Percentiles rank a stretch among this genome's conserved stretches.
Conservation (phyloP, 2,113 vertebrate species). For the Ceyx melanurus region DNA sequence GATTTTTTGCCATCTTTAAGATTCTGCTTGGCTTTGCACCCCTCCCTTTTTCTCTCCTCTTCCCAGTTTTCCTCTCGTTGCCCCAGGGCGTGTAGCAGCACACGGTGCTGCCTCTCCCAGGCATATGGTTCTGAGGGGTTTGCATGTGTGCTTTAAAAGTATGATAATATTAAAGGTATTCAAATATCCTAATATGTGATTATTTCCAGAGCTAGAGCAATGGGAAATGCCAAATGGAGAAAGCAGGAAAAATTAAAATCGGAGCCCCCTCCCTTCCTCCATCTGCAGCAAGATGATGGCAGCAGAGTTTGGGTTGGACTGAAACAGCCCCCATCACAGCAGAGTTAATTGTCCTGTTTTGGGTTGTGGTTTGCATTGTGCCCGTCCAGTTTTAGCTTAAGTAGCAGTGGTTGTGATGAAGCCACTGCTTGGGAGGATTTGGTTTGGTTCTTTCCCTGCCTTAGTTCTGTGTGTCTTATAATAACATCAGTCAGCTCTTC, state of each 20-base stretch:
- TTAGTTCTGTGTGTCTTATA: neutral
- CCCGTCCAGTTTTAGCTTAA: neutral
- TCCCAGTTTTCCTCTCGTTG: neutral
- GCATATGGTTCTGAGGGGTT: neutral
- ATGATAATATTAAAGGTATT: neutral
- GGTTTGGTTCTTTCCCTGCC: neutral
- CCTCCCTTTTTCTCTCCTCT: neutral
- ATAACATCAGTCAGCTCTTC: conserved; percentile 4
- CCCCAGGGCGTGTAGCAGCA: neutral
- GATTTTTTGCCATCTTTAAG: conserved; percentile 5
- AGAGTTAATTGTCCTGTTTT: neutral
- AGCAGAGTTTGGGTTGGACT: neutral
- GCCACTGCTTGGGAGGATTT: conserved; percentile 35
- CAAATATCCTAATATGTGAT: neutral
- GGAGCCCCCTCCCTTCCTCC: neutral
- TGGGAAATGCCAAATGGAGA: neutral
- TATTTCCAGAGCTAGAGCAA: neutral
- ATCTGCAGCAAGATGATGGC: neutral
- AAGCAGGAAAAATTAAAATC: neutral
- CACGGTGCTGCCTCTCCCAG: neutral
- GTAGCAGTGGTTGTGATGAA: neutral
- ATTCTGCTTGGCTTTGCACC: neutral
- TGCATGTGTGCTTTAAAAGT: neutral
- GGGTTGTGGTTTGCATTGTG: neutral
- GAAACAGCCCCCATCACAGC: neutral